Percentiles rank a stretch among this genome's conserved stretches.
Evolutionary conservation across 2,113 vertebrate species (phyloP).

Genomic region (Acanthisitta chloris): DNA sequence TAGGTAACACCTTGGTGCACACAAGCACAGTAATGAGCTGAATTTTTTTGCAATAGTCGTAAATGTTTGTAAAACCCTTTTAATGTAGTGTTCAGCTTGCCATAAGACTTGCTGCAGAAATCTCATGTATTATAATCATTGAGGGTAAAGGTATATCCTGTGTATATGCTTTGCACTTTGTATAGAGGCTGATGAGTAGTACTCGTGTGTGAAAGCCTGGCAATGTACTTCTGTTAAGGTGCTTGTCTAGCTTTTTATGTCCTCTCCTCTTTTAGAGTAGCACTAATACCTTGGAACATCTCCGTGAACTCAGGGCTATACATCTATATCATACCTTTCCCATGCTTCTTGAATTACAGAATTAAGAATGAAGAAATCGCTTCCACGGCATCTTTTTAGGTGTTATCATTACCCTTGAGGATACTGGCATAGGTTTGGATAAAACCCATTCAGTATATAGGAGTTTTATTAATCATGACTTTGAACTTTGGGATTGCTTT

Average conservation of each 20-base stretch:
- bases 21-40: background rate
- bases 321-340: background rate
- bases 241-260: background rate
- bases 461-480: background rate
- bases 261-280: background rate
- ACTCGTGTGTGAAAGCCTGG: background rate
- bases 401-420: background rate
- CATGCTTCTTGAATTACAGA: background rate
- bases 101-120: background rate
- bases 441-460: background rate
- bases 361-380: background rate
- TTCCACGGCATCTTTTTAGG: background rate
- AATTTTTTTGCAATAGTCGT: background rate
- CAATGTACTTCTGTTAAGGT: background rate
- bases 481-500: constrained; percentile 13
- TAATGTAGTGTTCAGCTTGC: background rate
- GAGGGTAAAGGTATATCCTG: background rate
- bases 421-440: background rate
- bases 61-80: background rate
- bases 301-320: background rate
- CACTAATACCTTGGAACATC: background rate
- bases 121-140: background rate
- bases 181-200: background rate
- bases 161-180: background rate
- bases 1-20: background rate